Conservation (phyloP, 2,113 vertebrate genomes). For the Oxygymnocypris stewartii region DNA sequence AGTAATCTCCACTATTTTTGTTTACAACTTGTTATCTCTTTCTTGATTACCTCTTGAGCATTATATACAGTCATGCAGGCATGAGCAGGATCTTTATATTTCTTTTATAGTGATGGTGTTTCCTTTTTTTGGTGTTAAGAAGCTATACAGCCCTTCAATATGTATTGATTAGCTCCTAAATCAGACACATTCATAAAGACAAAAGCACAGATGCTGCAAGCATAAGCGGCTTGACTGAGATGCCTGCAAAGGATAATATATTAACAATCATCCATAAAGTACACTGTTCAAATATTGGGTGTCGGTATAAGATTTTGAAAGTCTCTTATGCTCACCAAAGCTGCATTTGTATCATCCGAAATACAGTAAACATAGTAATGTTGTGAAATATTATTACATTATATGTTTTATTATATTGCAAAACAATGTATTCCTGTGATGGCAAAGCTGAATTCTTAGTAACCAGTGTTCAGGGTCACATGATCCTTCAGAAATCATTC, state of each 20-base stretch:
- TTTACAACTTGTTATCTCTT: neutral
- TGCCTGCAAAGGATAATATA: too few species aligned
- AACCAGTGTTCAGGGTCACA: neutral
- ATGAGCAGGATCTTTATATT: neutral
- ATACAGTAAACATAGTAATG: neutral
- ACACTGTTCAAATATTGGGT: too few species aligned
- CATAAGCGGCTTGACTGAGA: too few species aligned
- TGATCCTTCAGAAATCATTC: neutral
- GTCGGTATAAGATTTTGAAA: neutral
- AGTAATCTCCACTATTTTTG: neutral
- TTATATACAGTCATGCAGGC: neutral
- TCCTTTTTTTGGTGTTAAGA: neutral
- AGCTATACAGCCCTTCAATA: neutral
- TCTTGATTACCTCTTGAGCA: neutral
- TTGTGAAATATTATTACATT: too few species aligned
- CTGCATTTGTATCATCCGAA: neutral
- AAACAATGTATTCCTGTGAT: too few species aligned
- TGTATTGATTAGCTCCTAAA: neutral
- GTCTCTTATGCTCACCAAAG: neutral
- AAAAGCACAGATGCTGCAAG: neutral
- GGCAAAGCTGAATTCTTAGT: too few species aligned
- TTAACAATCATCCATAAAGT: too few species aligned
- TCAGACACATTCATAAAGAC: slow-evolving; percentile 2
- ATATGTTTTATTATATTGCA: too few species aligned
- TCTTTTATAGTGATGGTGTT: neutral